Evolutionary conservation across 2,113 vertebrate species (phyloP).

Genomic region (Ctenomys sociabilis): DNA sequence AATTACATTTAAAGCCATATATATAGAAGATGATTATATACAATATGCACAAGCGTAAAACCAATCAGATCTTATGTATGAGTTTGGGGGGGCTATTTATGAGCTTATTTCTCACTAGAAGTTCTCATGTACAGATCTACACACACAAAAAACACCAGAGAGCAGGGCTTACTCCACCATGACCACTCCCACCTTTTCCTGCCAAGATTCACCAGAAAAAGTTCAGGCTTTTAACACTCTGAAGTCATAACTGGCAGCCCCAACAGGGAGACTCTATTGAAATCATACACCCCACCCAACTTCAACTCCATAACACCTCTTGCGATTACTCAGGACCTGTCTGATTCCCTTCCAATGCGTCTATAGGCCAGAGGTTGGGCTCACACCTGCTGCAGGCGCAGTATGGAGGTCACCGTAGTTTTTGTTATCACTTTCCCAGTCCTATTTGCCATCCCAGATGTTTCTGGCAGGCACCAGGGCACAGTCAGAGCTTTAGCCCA

Average conservation of each 20-base stretch:
- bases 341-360: not conserved
- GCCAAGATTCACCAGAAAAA: not conserved
- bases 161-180: not conserved
- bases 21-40: not conserved
- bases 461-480: not conserved
- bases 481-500: constrained; percentile 23
- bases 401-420: not conserved
- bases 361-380: not conserved
- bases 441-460: constrained; percentile 37
- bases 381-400: not conserved
- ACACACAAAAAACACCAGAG: not conserved
- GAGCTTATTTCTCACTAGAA: constrained; percentile 29
- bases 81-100: not conserved
- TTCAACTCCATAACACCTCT: not conserved
- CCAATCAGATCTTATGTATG: not conserved
- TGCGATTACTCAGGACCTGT: not conserved
- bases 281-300: not conserved
- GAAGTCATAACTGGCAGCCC: not conserved
- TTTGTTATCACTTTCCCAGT: constrained; percentile 48
- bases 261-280: not conserved
- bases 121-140: not conserved
- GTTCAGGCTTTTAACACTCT: not conserved
- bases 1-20: constrained; percentile 40
- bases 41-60: not conserved
- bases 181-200: not conserved